Percentiles rank a stretch among this genome's conserved stretches.
phyloP scores from a whole-genome alignment of 2,113 vertebrate genomes.

The Rhea americana region DNA sequence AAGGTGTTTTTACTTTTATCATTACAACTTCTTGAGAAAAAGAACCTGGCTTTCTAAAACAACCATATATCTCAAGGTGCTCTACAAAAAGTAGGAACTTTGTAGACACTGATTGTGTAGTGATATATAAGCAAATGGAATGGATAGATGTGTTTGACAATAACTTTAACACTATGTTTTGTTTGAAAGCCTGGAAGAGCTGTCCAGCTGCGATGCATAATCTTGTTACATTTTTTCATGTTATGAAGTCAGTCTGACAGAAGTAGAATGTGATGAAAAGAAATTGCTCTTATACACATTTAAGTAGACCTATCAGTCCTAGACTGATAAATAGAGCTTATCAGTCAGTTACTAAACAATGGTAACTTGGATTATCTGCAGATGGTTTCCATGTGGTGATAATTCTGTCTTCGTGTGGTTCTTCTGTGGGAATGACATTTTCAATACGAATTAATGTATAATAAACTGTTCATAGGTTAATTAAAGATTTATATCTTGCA shows the following conservation, averaged over 20 bases:
- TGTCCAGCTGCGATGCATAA: slow-evolving; percentile 2
- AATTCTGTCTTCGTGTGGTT: not conserved
- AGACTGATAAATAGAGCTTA: not conserved
- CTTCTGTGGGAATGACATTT: not conserved
- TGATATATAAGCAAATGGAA: not conserved
- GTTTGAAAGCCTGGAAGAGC: slow-evolving; percentile 6
- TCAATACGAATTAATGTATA: slow-evolving; percentile 1
- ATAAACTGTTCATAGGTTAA: not conserved
- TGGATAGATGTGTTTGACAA: slow-evolving; percentile 17
- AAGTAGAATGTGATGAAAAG: slow-evolving; percentile 12
- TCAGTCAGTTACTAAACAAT: not conserved
- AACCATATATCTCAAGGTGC: not conserved
- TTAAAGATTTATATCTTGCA: slow-evolving; percentile 38
- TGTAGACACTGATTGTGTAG: not conserved
- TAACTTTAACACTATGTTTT: slow-evolving; percentile 16
- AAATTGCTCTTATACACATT: not conserved
- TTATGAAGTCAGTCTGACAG: slow-evolving; percentile 2
- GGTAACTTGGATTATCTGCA: not conserved
- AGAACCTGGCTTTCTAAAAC: not conserved
- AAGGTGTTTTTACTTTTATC: not conserved
- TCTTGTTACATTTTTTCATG: slow-evolving; percentile 7
- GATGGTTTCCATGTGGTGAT: not conserved
- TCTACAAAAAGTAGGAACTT: not conserved
- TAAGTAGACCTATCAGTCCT: not conserved
- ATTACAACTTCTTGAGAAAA: not conserved